Percentiles rank a stretch among this genome's conserved stretches.
Evolutionary conservation across 2,797 vertebrate species (phyloP).

Genomic region (Spinus olivaceus): DNA sequence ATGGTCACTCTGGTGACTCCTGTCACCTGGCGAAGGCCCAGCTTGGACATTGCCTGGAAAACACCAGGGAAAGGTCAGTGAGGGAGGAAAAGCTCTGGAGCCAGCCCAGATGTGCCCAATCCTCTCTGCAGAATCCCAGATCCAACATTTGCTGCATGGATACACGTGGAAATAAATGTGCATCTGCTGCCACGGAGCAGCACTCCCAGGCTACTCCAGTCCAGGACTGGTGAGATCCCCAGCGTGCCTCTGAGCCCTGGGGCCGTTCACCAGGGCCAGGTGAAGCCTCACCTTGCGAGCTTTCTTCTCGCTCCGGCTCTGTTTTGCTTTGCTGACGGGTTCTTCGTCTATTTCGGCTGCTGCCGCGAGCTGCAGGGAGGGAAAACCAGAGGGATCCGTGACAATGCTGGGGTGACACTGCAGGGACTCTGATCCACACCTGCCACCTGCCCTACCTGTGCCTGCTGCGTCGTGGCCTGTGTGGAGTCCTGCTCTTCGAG

Average conservation of each 20-base stretch:
- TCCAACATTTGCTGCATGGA: accelerated
- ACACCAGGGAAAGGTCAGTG: neutral
- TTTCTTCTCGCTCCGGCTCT: slow-evolving; percentile 98
- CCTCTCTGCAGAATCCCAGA: neutral
- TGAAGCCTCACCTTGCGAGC: slow-evolving; percentile 87
- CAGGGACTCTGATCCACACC: accelerated
- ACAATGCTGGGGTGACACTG: accelerated
- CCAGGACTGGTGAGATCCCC: neutral
- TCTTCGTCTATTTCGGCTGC: slow-evolving; percentile 98
- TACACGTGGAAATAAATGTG: accelerated
- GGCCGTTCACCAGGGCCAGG: neutral
- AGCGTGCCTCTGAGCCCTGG: accelerated
- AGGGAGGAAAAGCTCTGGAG: neutral
- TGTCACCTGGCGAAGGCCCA: slow-evolving; percentile 97
- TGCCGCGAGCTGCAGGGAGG: slow-evolving; percentile 85
- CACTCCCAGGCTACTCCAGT: accelerated
- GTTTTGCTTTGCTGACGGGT: slow-evolving; percentile 99
- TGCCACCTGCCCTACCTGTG: slow-evolving; percentile 79
- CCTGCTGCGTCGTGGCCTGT: slow-evolving; percentile 95
- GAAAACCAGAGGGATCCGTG: accelerated
- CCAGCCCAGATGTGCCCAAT: neutral
- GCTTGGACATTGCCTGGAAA: slow-evolving; percentile 94
- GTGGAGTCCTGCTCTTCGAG: slow-evolving; percentile 96
- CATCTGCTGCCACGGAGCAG: neutral
- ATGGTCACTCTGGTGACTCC: slow-evolving; percentile 98